Conservation (phyloP, 2,888 invertebrate genomes). For the Dasypolia templi region DNA sequence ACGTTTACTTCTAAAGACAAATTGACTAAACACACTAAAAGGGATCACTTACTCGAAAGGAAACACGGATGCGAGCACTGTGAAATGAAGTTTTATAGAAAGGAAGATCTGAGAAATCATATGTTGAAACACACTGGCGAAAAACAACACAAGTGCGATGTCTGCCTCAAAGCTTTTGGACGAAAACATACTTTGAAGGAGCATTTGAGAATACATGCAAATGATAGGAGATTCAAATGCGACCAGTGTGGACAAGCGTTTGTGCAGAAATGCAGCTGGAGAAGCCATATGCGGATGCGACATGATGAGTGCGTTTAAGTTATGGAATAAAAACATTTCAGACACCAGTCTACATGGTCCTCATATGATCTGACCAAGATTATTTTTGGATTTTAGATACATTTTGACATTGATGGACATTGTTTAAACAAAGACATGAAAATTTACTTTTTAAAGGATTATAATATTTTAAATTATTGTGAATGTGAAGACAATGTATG, state of each 20-base stretch:
- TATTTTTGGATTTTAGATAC: no score
- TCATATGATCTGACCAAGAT: no score
- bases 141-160: slow-evolving; percentile 49
- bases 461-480: no score
- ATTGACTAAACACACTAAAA: slow-evolving; percentile 46
- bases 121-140: slow-evolving; percentile 61
- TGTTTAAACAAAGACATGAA: no score
- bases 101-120: slow-evolving; percentile 43
- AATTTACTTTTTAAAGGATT: no score
- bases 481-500: no score
- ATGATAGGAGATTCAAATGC: slow-evolving; percentile 61
- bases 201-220: slow-evolving; percentile 58
- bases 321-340: not conserved
- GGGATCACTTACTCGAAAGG: slow-evolving; percentile 61
- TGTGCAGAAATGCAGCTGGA: slow-evolving; percentile 64
- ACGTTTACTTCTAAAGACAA: slow-evolving; percentile 38
- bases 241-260: slow-evolving; percentile 56
- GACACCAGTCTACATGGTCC: no score
- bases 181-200: slow-evolving; percentile 55
- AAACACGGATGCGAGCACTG: slow-evolving; percentile 52
- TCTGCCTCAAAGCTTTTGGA: slow-evolving; percentile 56
- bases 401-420: no score
- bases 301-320: slow-evolving; percentile 41
- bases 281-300: slow-evolving; percentile 58
- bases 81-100: slow-evolving; percentile 55